phyloP scores from a whole-genome alignment of 1,140 invertebrate species.

The Aculops lycopersici region DNA sequence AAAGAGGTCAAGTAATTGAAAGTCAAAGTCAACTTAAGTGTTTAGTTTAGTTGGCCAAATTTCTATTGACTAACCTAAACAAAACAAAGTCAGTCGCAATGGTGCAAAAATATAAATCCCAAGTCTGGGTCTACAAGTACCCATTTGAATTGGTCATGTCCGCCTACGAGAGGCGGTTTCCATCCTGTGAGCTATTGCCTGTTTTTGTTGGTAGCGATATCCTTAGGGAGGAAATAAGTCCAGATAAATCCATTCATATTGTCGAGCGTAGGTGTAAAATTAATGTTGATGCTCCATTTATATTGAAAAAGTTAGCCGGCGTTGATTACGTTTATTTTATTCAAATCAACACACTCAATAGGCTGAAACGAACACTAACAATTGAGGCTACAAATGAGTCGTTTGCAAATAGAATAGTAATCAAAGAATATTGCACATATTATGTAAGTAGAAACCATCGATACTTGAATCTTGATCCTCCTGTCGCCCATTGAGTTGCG shows the following conservation, averaged over 20 bases:
- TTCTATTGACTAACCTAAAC: too few relatives aligned
- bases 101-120: conserved; percentile 87
- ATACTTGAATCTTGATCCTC: too few relatives aligned
- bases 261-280: conserved; percentile 66
- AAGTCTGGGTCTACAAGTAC: conserved; percentile 76
- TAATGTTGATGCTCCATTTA: conserved; percentile 72
- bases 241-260: conserved; percentile 40
- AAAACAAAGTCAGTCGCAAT: too few relatives aligned
- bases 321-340: conserved; percentile 71
- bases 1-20: too few relatives aligned
- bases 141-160: conserved; percentile 86
- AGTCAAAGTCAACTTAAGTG: too few relatives aligned
- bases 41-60: too few relatives aligned
- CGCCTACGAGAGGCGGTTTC: conserved; percentile 71
- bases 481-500: too few relatives aligned
- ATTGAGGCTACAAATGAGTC: conserved; percentile 84
- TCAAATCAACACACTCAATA: conserved; percentile 60
- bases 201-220: conserved; percentile 69
- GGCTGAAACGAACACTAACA: conserved; percentile 36
- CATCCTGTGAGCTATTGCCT: conserved; percentile 71
- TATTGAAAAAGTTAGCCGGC: conserved; percentile 72
- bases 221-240: conserved; percentile 34
- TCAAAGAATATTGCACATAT: conserved; percentile 69
- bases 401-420: conserved; percentile 45
- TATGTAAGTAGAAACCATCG: conserved; percentile 30